Evolutionary conservation across 2,888 invertebrate species (phyloP).

Genomic region (Catocala fraxini): DNA sequence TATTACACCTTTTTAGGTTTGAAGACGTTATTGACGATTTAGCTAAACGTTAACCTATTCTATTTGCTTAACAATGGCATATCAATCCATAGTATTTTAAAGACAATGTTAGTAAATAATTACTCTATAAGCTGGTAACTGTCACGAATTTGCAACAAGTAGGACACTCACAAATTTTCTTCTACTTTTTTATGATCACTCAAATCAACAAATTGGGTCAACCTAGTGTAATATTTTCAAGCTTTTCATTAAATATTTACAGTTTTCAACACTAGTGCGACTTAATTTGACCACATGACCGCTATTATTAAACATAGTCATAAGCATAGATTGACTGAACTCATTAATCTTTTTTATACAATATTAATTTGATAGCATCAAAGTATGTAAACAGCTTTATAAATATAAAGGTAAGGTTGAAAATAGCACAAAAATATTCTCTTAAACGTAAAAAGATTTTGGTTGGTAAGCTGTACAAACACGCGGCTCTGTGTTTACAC

Average conservation of each 20-base stretch:
- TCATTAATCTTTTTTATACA: constrained; percentile 34
- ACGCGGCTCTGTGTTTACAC: constrained; percentile 44
- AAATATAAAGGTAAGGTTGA: constrained; percentile 14
- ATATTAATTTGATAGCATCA: constrained; percentile 9
- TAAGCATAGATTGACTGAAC: constrained; percentile 29
- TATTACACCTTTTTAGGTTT: too few relatives aligned
- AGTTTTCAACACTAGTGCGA: constrained; percentile 10
- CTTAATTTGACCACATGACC: constrained; percentile 30
- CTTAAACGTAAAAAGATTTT: constrained; percentile 13
- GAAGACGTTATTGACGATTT: too few relatives aligned
- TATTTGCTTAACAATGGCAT: too few relatives aligned
- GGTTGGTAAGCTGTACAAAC: constrained; percentile 44
- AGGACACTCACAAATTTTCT: too few relatives aligned
- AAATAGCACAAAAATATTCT: constrained; percentile 27
- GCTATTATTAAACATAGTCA: constrained; percentile 29
- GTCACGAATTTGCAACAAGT: too few relatives aligned
- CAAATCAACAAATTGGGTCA: background rate
- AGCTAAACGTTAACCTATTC: too few relatives aligned
- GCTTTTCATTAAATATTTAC: constrained; percentile 6
- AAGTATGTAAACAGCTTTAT: constrained; percentile 11
- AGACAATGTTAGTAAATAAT: too few relatives aligned
- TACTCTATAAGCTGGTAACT: too few relatives aligned
- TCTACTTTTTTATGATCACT: too few relatives aligned
- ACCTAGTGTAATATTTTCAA: background rate
- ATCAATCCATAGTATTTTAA: too few relatives aligned